Evolutionary conservation across 2,113 vertebrate genomes (phyloP), one percentile per base, ranked within the genome.

Genomic region (Peromyscus polionotus): DNA sequence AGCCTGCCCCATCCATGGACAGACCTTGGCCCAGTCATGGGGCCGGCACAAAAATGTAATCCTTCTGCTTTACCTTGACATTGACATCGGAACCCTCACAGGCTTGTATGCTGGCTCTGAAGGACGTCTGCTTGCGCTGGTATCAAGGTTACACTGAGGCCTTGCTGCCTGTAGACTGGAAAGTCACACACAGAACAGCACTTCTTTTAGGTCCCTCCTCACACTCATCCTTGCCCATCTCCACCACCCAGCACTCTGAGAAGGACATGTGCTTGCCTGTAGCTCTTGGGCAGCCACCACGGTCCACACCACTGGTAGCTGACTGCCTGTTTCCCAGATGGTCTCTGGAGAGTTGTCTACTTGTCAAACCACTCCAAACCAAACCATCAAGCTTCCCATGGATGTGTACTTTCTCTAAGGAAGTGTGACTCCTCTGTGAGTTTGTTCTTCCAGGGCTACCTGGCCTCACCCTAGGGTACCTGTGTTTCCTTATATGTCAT

Each of bases 291-390:
- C 67, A 48, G 36, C 13, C 28, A 48, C 2, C 0, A 8, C 14
- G 0, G 0, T 61, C 45, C 45, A 90, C 0, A 20, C 76, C 22
- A n/a, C 14, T 67, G 16, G 3, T 28, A 36, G 28, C 2, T 88
- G 67, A 54, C 63, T 59, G 48, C 26, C 48, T 48, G 39, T 5
- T 81, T 36, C 13, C 12, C 10, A 19, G 36, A 24, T 51, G 22
- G 48, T 51, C 54, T 51, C 31, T 31, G 31, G 24, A 90, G 16
- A 22, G 13, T 31, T 45, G 72, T 31, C 63, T 59, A 20, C 11
- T 77, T 72, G 54, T 13, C 14, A 31, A 67, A 36, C 2, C 39
- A 14, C 59, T 75, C 57, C 36, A 54, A 13, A 28, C 7, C 61
- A 88, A 70, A 65, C 36, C 28, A 65, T 54, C 42, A 61, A 51